Base-by-base conservation (phyloP, 2,113 vertebrate genomes). In the Albula glossodonta region DNA sequence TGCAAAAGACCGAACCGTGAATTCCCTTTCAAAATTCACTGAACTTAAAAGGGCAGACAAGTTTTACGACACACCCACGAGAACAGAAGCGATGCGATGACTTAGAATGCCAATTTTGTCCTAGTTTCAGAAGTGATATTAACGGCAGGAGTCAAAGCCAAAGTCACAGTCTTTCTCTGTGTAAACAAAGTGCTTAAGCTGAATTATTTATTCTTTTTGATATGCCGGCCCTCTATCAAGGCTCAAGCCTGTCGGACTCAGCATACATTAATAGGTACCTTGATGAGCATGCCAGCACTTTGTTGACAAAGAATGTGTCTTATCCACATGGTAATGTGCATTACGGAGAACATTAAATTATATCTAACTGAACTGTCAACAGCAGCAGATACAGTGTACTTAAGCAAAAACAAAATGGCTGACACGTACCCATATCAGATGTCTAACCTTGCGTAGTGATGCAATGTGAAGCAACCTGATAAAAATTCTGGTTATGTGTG, bases 181-280 rank as follows among this genome's bases (percentile, higher is more conserved):
- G 91, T 91, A 93, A 91, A 94, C 87, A 93, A 91, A 93, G 90
- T 85, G 81, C 84, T 52, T 85, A 79, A 25, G 70, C 87, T 88
- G 56, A 66, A n/a, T 17, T 84, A 88, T 80, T 49, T 79, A 17
- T 82, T 53, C 9, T 52, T 53, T 81, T 91, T 89, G 80, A 82
- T 83, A 87, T 81, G 85, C 85, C n/a, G 50, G 82, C 52, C 57
- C 57, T 31, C 5, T 79, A 41, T 74, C 2, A 77, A 83, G 57
- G 83, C 70, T 87, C 83, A 70, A 0, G 79, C 87, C 82, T 88
- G 83, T 51, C 57, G 66, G 78, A 83, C 86, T 78, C 53, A 56
- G 6, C 7, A n/a, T 31, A 7, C n/a, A 74, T n/a, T 15, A 66
- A 22, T 74, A 74, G 22, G 22, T 74, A n/a, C n/a, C 31, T 31